Evolutionary conservation across 53 echinoderm and acorn worm genomes (phyloP), one percentile per base, ranked within the genome.

Genomic region (Luidia sarsii): DNA sequence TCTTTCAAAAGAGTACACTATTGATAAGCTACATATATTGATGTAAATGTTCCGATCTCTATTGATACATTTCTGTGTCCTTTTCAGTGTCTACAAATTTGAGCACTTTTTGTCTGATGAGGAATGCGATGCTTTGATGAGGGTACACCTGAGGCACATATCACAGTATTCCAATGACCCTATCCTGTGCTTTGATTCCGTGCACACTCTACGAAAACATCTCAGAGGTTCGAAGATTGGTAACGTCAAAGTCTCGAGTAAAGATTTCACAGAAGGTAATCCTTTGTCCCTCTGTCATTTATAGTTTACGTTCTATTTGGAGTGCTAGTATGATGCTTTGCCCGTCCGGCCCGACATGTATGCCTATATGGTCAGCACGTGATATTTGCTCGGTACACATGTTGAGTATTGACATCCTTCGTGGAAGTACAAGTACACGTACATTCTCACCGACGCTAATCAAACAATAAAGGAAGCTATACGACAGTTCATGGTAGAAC

Each of bases 261-360:
- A 56, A 55, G 92, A 92, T 49, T 92, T 92, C 60, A 95, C 90
- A 2, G 66, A 90, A 90, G 95, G 95, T 95, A 87, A n/a, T n/a
- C n/a, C n/a, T n/a, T n/a, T n/a, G n/a, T n/a, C n/a, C n/a, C n/a
- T n/a, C n/a, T n/a, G n/a, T n/a, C n/a, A n/a, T n/a, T n/a, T n/a
- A n/a, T n/a, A n/a, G n/a, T n/a, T n/a, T n/a, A n/a, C n/a, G n/a
- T n/a, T n/a, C n/a, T n/a, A n/a, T n/a, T 23, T 56, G 22, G 28
- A 56, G 28, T 27, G 16, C 22, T 23, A 5, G 66, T 65, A 33
- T 6, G 28, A 27, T 19, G 7, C 41, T 41, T 11, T 6, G 41
- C 41, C 41, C 41, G 41, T 41, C 6, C 41, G 6, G 6, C 6
- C 6, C 11, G 5, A 65, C 6, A 65, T 13, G 66, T 30, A 30